Percentiles rank a stretch among this genome's conserved stretches.
These are phyloP conservation scores for Cranoglanis bouderius DNA, from an alignment of 2,113 vertebrate species.

Conservation along the genomic window DNA sequence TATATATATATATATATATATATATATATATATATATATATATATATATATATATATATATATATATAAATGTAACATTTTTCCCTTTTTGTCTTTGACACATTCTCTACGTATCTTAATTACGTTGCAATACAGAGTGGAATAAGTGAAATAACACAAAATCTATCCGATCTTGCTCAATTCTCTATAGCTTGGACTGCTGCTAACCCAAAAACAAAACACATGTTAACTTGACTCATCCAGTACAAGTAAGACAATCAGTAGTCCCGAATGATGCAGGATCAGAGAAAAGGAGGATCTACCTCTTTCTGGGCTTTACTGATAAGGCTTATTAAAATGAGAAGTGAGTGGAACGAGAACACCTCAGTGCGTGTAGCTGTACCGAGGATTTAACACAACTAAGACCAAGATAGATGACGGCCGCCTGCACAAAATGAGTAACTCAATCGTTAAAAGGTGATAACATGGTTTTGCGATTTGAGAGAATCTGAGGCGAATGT, in stretches of 20 bases:
- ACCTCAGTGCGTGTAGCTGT: constrained; percentile 1
- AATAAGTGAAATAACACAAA: background rate
- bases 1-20: background rate
- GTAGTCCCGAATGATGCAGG: background rate
- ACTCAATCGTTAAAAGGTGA: constrained; percentile 33
- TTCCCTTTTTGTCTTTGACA: background rate
- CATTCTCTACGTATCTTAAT: background rate
- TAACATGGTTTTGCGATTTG: constrained; percentile 18
- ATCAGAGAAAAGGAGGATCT: constrained; percentile 24
- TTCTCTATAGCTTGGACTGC: background rate
- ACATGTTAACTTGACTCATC: constrained; percentile 9
- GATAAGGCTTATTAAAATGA: constrained; percentile 36
- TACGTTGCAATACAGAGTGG: background rate
- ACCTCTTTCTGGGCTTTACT: constrained; percentile 18
- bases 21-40: background rate
- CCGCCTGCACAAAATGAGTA: constrained; percentile 15
- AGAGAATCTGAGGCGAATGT: constrained; percentile 31
- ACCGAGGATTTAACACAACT: background rate
- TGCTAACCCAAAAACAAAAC: background rate
- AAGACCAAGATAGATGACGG: constrained; percentile 7
- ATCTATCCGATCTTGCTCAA: background rate
- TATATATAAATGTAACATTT: background rate
- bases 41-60: background rate
- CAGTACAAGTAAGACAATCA: background rate
- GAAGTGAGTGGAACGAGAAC: constrained; percentile 11